phyloP scores from a whole-genome alignment of 2,888 invertebrate species.

The Steromphala cineraria region DNA sequence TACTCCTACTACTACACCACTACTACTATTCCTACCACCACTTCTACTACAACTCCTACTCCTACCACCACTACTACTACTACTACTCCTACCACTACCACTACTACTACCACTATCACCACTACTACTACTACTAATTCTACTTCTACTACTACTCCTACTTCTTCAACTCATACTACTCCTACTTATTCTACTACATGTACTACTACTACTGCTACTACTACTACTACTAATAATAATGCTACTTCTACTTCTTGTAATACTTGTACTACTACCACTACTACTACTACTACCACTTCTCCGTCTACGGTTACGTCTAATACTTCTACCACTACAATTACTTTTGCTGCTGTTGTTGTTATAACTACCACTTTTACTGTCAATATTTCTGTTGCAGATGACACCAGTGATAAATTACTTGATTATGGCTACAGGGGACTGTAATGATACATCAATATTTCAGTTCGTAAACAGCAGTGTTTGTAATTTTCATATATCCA shows the following conservation, averaged over 20 bases:
- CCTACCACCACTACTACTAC: constrained; percentile 16
- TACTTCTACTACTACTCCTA: too few species aligned
- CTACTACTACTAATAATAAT: too few species aligned
- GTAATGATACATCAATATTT: too few species aligned
- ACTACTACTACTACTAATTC: not conserved
- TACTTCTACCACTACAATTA: too few species aligned
- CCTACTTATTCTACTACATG: not conserved
- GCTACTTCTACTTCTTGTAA: not conserved
- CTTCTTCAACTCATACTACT: not conserved
- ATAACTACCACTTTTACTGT: too few species aligned
- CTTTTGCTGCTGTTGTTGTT: too few species aligned
- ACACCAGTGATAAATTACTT: too few species aligned
- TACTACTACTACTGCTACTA: not conserved
- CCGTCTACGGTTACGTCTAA: too few species aligned
- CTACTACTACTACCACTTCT: too few species aligned
- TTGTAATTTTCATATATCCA: too few species aligned
- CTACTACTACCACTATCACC: constrained; percentile 20
- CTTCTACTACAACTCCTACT: not conserved
- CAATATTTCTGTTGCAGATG: not conserved
- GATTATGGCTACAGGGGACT: too few species aligned
- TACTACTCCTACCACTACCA: constrained; percentile 22
- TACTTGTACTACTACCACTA: not conserved
- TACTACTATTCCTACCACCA: not conserved
- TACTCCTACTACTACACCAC: constrained; percentile 14
- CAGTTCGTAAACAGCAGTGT: too few species aligned